Conservation (phyloP, 2,888 invertebrate genomes). For the Amiota minor region DNA sequence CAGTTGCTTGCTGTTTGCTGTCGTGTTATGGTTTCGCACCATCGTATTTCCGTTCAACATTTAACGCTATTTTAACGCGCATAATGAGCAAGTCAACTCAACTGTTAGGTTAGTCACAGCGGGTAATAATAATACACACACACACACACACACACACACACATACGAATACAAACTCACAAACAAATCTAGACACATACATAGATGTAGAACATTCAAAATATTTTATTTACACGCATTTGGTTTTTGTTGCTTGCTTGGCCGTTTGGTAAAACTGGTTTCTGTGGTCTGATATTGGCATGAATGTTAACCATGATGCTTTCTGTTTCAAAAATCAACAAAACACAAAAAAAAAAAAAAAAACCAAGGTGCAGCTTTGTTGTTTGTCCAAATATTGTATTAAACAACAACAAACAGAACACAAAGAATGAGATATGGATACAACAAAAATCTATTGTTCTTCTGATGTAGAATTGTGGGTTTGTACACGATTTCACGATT, state of each 20-base stretch:
- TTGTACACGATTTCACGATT: neutral
- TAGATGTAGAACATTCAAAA: neutral
- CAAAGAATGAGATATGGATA: neutral
- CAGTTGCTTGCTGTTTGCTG: no score
- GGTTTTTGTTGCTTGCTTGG: slow-evolving; percentile 10
- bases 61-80: slow-evolving; percentile 67
- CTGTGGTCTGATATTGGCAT: neutral
- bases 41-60: slow-evolving; percentile 59
- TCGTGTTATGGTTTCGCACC: slow-evolving; percentile 26
- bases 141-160: neutral
- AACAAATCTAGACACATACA: no score
- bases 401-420: slow-evolving; percentile 3
- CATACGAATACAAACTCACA: no score
- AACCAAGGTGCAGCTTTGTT: slow-evolving; percentile 22
- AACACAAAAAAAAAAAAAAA: slow-evolving; percentile 27
- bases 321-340: neutral
- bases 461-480: neutral
- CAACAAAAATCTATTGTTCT: neutral
- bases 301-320: neutral
- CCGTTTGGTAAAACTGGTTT: neutral
- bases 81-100: neutral
- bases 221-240: slow-evolving; percentile 20
- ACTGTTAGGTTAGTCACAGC: neutral
- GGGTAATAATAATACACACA: slow-evolving; percentile 1
- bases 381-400: slow-evolving; percentile 36